phyloP scores from a whole-genome alignment of 1,140 invertebrate genomes.

The Triops longicaudatus region DNA sequence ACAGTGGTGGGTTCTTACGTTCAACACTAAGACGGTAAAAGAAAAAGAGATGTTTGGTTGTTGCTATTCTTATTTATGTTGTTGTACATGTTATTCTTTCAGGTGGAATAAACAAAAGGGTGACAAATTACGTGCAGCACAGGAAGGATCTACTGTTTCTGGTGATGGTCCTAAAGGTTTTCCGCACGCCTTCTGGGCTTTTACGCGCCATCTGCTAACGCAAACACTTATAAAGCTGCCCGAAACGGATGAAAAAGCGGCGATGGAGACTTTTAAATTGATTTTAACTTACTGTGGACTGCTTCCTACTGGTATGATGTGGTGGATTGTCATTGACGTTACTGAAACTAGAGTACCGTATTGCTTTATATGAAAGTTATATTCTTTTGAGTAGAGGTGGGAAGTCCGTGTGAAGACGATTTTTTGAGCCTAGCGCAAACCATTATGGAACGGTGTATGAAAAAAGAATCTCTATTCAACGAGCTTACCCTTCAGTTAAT shows the following conservation, averaged over 20 bases:
- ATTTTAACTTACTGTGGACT: constrained; percentile 71
- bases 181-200: constrained; percentile 80
- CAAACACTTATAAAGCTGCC: constrained; percentile 73
- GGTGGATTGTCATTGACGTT: too few relatives aligned
- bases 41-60: not conserved
- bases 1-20: constrained; percentile 63
- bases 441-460: constrained; percentile 80
- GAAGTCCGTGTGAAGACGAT: constrained; percentile 64
- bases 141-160: constrained; percentile 47
- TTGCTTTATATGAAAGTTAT: not conserved
- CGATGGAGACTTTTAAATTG: constrained; percentile 55
- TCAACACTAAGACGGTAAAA: constrained; percentile 68
- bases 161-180: constrained; percentile 82
- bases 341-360: not conserved
- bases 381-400: constrained; percentile 40
- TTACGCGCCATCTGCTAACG: constrained; percentile 64
- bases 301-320: constrained; percentile 40
- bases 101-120: constrained; percentile 77
- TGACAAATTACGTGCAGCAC: constrained; percentile 72
- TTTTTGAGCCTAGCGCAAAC: constrained; percentile 78
- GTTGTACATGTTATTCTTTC: constrained; percentile 27
- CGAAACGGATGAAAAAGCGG: constrained; percentile 77
- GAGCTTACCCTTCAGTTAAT: constrained; percentile 89
- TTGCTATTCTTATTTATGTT: not conserved
- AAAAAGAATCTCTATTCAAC: constrained; percentile 74